These are phyloP conservation scores for Cotesia glomerata DNA, from an alignment of 1,140 invertebrate genomes.

Conservation along the genomic window DNA sequence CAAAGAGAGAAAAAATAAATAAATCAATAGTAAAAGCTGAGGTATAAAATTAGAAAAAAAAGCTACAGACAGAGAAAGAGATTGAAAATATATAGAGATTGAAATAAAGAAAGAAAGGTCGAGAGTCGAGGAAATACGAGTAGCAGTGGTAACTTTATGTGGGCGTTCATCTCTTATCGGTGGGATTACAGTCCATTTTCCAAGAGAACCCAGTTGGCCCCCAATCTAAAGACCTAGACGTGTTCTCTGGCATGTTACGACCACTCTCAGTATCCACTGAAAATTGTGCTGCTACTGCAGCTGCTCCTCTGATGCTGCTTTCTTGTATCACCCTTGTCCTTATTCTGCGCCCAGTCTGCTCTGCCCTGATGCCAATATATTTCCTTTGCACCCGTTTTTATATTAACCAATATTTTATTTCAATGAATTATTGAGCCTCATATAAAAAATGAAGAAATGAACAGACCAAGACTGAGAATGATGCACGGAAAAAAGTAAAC, in stretches of 20 bases:
- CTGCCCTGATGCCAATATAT: neutral
- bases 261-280: constrained; percentile 13
- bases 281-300: constrained; percentile 20
- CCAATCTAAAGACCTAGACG: constrained; percentile 13
- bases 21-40: too few species aligned
- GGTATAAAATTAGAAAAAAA: neutral
- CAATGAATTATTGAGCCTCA: too few species aligned
- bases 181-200: constrained; percentile 57
- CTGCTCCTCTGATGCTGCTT: constrained; percentile 1
- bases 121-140: constrained; percentile 8
- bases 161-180: constrained; percentile 52
- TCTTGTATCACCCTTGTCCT: neutral
- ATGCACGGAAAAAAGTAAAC: too few species aligned
- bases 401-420: too few species aligned
- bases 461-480: too few species aligned
- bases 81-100: neutral
- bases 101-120: constrained; percentile 2
- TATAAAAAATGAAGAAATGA: too few species aligned
- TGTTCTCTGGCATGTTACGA: constrained; percentile 29
- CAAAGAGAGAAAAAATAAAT: neutral
- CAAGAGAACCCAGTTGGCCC: constrained; percentile 20
- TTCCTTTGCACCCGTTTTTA: too few species aligned
- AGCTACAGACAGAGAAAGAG: neutral
- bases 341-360: neutral
- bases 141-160: constrained; percentile 29